Conservation (phyloP, 1,140 invertebrate species). For the Microplitis demolitor region DNA sequence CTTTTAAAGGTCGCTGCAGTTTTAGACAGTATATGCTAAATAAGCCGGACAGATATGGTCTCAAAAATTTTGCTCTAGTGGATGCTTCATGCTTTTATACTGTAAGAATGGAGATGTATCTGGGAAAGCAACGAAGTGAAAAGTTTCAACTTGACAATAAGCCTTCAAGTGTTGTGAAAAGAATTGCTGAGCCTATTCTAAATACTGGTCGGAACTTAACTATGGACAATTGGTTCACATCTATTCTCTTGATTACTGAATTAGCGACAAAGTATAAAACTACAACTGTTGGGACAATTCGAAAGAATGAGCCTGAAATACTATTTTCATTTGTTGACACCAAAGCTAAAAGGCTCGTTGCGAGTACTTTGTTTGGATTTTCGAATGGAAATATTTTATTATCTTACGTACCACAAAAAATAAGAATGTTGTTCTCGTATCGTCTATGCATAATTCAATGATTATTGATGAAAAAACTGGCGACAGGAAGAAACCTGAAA, state of each 20-base stretch:
- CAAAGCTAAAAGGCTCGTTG: neutral
- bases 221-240: slow-evolving; percentile 51
- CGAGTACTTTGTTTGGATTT: slow-evolving; percentile 1
- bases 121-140: slow-evolving; percentile 8
- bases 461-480: slow-evolving; percentile 11
- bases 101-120: slow-evolving; percentile 16
- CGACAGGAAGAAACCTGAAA: slow-evolving; percentile 43
- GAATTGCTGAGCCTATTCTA: slow-evolving; percentile 28
- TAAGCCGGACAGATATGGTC: slow-evolving; percentile 35
- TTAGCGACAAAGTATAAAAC: slow-evolving; percentile 43
- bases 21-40: slow-evolving; percentile 46
- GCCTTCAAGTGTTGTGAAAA: slow-evolving; percentile 1
- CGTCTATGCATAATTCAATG: neutral
- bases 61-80: slow-evolving; percentile 22
- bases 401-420: slow-evolving; percentile 3
- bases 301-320: slow-evolving; percentile 48
- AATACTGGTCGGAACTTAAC: slow-evolving; percentile 42
- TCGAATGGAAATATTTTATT: neutral
- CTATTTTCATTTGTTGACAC: slow-evolving; percentile 37
- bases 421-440: neutral
- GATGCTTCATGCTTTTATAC: slow-evolving; percentile 20
- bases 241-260: slow-evolving; percentile 40
- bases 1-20: slow-evolving; percentile 43
- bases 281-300: slow-evolving; percentile 45
- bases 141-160: neutral